Percentiles rank a stretch among this genome's conserved stretches.
phyloP scores from a whole-genome alignment of 2,797 vertebrate genomes.

The Pygocentrus nattereri region DNA sequence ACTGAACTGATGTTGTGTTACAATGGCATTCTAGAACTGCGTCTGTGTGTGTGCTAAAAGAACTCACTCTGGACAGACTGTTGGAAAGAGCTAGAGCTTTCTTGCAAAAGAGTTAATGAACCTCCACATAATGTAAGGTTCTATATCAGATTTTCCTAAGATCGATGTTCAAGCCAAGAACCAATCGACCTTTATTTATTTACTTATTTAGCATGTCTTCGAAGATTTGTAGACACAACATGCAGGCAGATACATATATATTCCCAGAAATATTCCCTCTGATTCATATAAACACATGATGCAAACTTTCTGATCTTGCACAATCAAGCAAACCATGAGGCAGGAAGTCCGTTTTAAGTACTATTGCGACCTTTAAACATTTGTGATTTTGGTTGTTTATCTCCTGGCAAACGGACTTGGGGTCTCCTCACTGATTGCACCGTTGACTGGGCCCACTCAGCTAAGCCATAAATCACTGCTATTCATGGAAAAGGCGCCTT shows the following conservation, averaged over 20 bases:
- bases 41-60: no score
- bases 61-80: no score
- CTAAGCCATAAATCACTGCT: conserved; percentile 54
- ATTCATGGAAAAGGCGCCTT: conserved; percentile 44
- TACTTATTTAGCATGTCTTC: no score
- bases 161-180: neutral
- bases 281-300: neutral
- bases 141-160: neutral
- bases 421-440: conserved; percentile 43
- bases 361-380: neutral
- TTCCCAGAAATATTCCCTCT: conserved; percentile 4
- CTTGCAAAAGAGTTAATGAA: no score
- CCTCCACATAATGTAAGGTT: neutral
- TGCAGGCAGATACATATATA: conserved; percentile 1
- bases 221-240: neutral
- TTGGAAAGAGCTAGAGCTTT: no score
- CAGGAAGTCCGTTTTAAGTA: neutral
- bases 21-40: no score
- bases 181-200: neutral
- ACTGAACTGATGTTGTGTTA: no score
- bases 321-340: neutral
- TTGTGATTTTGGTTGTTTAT: conserved; percentile 29
- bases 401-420: conserved; percentile 20
- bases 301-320: neutral
- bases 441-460: conserved; percentile 35